Evolutionary conservation across 2,888 invertebrate genomes (phyloP), one percentile per base, ranked within the genome.

Genomic region (Tribolium freemani): DNA sequence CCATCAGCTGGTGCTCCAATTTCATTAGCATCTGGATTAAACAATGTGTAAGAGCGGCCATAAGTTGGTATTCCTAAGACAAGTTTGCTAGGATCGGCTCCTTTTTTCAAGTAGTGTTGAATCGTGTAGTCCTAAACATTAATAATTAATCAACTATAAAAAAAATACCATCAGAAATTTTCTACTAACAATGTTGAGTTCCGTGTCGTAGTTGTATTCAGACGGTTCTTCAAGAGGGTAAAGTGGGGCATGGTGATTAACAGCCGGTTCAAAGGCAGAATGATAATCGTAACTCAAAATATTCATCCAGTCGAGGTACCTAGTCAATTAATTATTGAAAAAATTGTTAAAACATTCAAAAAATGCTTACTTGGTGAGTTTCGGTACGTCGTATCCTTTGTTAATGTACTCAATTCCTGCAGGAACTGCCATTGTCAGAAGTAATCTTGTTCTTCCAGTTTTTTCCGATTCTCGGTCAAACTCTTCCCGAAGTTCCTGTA

Each of bases 381-480:
- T 93, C 73, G 93, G 93, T 69, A 98, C 90, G 81, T 98, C 97
- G 84, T 96, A 98, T 75, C 97, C 97, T 84, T 96, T 96, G 83
- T 96, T 93, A 77, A 97, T 94, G 83, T 96, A 96, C 84, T 97
- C 96, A 78, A 95, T 93, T 16, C 97, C 97, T 1, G 97, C 97
- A 0, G 97, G 97, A 30, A 97, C 96, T 8, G 97, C 97, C 93
- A 97, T 96, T 4, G 97, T 96, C 11, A 98, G 88, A 61, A 97
- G 88, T 31, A 97, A 89, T 75, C 93, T 86, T 0, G 94, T 89
- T 80, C 94, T 91, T 75, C 95, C 95, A 2, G 95, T 95, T 87
- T 95, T 94, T 76, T 91, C 90, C 0, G 94, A 90, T 84, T 98
- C 98, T 70, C 92, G 89, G 64, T 97, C 94, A 82, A 97, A 97